Evolutionary conservation across 2,797 vertebrate species (phyloP), one percentile per base, ranked within the genome.

Genomic region (Coluber constrictor): DNA sequence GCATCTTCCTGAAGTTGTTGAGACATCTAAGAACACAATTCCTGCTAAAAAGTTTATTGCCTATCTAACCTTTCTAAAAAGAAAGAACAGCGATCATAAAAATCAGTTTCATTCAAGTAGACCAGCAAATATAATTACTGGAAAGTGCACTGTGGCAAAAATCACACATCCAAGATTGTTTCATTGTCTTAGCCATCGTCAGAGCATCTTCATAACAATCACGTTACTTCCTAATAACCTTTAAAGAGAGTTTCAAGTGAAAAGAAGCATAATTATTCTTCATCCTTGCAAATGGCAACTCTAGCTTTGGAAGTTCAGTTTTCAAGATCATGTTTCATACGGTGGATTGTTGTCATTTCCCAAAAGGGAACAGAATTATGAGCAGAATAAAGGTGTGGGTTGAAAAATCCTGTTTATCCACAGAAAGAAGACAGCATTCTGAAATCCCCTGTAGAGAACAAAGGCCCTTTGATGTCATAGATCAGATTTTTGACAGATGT

Each of bases 181-280:
- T 86, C 90, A 87, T 88, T 89, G 47, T 56, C 10, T 74, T 25
- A 18, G 0, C 89, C 88, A 25, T 8, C 90, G 66, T 79, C 83
- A 43, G 87, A 51, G 29, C 55, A 86, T 37, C 0, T 0, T 13
- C 43, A 0, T 0, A 43, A 63, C 0, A 37, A 55, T 12, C 87
- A 93, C 37, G 12, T 90, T 90, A 61, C 8, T 94, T 92, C 0
- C 1, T 70, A 56, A 90, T n/a, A 63, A 59, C 47, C 32, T 23
- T 93, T 93, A 70, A 94, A 66, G 90, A 74, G 43, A 27, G 91
- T 93, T 90, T 88, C 70, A 92, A 91, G 79, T 32, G 55, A 0
- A 2, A 16, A n/a, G 86, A 91, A 70, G 43, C 3, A 2, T 61
- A 66, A 57, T 92, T n/a, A 56, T 63, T 89, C 92, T 96, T 1